These are phyloP conservation scores for Thalassophryne amazonica DNA, from an alignment of 2,797 vertebrate species.

Conservation along the genomic window DNA sequence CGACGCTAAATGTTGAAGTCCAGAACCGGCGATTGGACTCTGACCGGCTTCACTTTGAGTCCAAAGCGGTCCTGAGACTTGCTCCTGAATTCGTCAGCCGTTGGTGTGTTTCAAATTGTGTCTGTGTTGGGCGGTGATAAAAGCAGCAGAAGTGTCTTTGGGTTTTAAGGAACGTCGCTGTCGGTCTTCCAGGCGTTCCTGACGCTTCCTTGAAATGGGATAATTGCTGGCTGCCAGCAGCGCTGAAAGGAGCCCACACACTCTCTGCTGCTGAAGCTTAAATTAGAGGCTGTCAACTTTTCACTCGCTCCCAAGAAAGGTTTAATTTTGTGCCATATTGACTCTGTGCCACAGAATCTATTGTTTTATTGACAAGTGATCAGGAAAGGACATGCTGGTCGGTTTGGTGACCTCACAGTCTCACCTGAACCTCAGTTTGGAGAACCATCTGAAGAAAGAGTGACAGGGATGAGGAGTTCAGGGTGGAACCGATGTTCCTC, in stretches of 20 bases:
- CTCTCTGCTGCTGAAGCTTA: conserved; percentile 82
- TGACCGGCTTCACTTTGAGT: too few relatives aligned
- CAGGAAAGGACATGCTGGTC: conserved; percentile 10
- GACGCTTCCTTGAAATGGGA: conserved; percentile 89
- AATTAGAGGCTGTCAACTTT: conserved; percentile 93
- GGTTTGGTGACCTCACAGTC: background rate
- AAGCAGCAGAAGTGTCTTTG: conserved; percentile 65
- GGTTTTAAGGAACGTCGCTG: conserved; percentile 83
- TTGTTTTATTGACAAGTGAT: conserved; percentile 66
- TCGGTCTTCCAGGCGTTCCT: conserved; percentile 86
- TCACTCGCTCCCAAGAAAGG: conserved; percentile 87
- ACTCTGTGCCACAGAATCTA: conserved; percentile 82
- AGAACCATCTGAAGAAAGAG: background rate
- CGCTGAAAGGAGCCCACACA: conserved; percentile 78
- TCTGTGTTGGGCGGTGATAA: background rate
- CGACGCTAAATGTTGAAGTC: too few relatives aligned
- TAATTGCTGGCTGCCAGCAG: conserved; percentile 90
- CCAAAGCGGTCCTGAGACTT: too few relatives aligned
- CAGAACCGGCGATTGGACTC: too few relatives aligned
- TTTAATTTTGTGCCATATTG: conserved; percentile 86
- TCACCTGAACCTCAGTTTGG: background rate
- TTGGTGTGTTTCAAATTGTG: too few relatives aligned
- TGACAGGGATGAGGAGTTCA: too few relatives aligned
- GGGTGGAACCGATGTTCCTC: too few relatives aligned
- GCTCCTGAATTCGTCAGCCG: too few relatives aligned